phyloP scores from a whole-genome alignment of 2,888 invertebrate genomes.

The Agrotis exclamationis region DNA sequence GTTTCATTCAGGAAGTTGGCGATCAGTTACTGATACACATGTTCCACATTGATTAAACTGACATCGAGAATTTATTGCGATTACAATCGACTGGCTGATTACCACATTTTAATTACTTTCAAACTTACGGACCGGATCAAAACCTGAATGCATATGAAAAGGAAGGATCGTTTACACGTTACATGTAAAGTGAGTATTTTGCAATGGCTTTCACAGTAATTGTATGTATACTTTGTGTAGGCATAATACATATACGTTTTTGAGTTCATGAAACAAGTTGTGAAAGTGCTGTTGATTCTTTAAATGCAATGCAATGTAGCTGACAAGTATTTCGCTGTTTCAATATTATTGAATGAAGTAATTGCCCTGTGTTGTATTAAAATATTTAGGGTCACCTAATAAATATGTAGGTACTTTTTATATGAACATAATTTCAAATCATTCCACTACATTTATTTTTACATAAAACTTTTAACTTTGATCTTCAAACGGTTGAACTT shows the following conservation, averaged over 20 bases:
- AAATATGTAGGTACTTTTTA: too few relatives aligned
- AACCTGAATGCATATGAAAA: slow-evolving; percentile 39
- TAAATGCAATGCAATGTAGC: not conserved
- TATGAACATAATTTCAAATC: too few relatives aligned
- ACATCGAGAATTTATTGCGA: slow-evolving; percentile 34
- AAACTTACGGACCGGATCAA: slow-evolving; percentile 48
- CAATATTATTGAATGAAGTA: too few relatives aligned
- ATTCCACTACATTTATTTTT: too few relatives aligned
- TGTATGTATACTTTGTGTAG: slow-evolving; percentile 7
- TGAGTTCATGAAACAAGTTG: slow-evolving; percentile 3
- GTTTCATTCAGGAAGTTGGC: slow-evolving; percentile 46
- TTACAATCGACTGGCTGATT: slow-evolving; percentile 55
- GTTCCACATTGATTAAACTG: slow-evolving; percentile 42
- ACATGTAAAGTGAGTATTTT: slow-evolving; percentile 31
- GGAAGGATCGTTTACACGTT: slow-evolving; percentile 43
- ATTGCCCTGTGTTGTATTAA: too few relatives aligned
- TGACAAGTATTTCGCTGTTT: too few relatives aligned
- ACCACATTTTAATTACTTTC: slow-evolving; percentile 42
- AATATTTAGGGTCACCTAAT: too few relatives aligned
- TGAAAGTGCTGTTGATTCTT: slow-evolving; percentile 4
- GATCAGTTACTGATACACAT: slow-evolving; percentile 17
- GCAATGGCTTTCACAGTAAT: slow-evolving; percentile 33
- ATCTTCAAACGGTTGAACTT: not conserved
- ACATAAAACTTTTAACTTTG: too few relatives aligned
- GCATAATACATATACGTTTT: not conserved